phyloP scores from a whole-genome alignment of 2,113 vertebrate species.

The Oryzias javanicus region DNA sequence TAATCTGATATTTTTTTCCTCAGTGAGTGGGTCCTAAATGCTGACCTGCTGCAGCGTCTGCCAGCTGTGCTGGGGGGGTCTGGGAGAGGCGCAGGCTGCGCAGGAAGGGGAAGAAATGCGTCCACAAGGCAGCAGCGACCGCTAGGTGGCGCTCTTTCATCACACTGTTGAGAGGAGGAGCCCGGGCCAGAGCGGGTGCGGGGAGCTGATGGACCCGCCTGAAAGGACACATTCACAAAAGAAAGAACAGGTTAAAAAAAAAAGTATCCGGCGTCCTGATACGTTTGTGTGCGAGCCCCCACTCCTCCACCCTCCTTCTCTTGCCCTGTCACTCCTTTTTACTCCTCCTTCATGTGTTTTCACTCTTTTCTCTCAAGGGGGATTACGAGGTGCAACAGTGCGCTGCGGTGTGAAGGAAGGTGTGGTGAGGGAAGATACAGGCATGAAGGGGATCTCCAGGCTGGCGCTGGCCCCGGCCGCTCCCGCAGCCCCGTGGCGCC shows the following conservation, averaged over 20 bases:
- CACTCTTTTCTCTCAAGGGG: slow-evolving; percentile 66
- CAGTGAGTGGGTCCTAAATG: too few species aligned
- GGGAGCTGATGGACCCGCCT: slow-evolving; percentile 82
- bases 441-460: slow-evolving; percentile 68
- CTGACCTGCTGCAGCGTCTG: slow-evolving; percentile 93
- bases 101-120: slow-evolving; percentile 90
- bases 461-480: slow-evolving; percentile 61
- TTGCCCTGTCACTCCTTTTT: slow-evolving; percentile 45
- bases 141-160: slow-evolving; percentile 95
- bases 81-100: slow-evolving; percentile 88
- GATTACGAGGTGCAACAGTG: slow-evolving; percentile 69
- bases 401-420: slow-evolving; percentile 54
- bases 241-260: slow-evolving; percentile 43
- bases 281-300: slow-evolving; percentile 31
- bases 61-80: slow-evolving; percentile 82
- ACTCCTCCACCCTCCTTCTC: slow-evolving; percentile 4
- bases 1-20: too few species aligned
- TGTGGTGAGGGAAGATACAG: slow-evolving; percentile 55
- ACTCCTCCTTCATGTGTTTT: slow-evolving; percentile 62
- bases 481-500: slow-evolving; percentile 83
- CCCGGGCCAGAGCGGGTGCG: slow-evolving; percentile 46
- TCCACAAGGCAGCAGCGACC: slow-evolving; percentile 86
- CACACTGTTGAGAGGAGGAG: slow-evolving; percentile 69
- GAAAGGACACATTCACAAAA: slow-evolving; percentile 43
- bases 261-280: slow-evolving; percentile 35